These are phyloP conservation scores for Ctenomys sociabilis DNA, from an alignment of 2,113 vertebrate species.

Conservation along the genomic window DNA sequence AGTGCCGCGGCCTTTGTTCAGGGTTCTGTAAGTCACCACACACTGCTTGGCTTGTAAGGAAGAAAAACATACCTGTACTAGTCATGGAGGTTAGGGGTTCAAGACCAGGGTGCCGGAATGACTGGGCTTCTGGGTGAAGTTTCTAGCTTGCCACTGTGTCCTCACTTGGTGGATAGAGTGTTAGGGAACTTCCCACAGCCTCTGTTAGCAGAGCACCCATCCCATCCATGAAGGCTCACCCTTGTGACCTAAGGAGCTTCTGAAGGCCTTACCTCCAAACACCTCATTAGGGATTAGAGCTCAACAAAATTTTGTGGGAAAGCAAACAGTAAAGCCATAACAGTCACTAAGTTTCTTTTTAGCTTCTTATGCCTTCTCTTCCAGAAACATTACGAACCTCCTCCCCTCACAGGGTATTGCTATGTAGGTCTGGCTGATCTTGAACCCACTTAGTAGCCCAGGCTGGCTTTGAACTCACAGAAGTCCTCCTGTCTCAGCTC, in stretches of 20 bases:
- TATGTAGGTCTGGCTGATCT: not conserved
- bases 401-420: not conserved
- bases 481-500: not conserved
- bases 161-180: not conserved
- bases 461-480: not conserved
- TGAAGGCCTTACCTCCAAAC: not conserved
- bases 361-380: not conserved
- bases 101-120: not conserved
- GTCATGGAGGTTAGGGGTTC: not conserved
- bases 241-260: not conserved
- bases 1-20: not conserved
- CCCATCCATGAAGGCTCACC: not conserved
- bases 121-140: not conserved
- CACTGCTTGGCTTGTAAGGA: not conserved
- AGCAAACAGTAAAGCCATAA: not conserved
- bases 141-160: too few species aligned
- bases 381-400: not conserved
- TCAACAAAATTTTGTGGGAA: not conserved
- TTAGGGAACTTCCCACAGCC: not conserved
- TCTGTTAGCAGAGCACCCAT: not conserved
- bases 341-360: not conserved
- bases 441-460: not conserved
- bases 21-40: not conserved
- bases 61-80: not conserved
- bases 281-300: not conserved